Evolutionary conservation across 64 coral and sea anemone species (phyloP).

Genomic region (Cladopsammia gracilis): DNA sequence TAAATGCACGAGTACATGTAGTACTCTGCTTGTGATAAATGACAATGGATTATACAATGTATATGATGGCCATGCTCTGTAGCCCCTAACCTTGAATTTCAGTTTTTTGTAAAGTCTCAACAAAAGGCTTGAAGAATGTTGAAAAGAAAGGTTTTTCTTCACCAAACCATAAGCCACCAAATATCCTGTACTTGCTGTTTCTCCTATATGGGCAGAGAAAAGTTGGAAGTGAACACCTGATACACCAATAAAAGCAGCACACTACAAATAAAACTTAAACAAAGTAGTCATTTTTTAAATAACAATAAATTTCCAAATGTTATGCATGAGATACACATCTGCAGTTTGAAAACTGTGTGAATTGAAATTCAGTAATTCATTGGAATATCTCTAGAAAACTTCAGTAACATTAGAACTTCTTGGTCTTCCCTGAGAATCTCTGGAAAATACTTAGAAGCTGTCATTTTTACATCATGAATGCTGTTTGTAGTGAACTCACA

Average conservation of each 20-base stretch:
- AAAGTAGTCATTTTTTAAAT: too few species aligned
- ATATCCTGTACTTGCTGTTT: slow-evolving; percentile 2
- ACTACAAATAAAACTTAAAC: not conserved
- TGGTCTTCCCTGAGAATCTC: too few species aligned
- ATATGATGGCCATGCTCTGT: not conserved
- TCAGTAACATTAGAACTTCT: too few species aligned
- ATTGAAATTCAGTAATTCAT: too few species aligned
- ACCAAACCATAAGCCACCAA: slow-evolving; percentile 61
- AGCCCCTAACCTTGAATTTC: slow-evolving; percentile 13
- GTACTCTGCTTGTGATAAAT: too few species aligned
- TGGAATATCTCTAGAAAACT: too few species aligned
- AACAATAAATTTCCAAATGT: slow-evolving; percentile 6
- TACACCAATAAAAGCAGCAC: not conserved
- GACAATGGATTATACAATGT: not conserved
- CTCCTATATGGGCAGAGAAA: not conserved
- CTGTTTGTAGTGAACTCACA: too few species aligned
- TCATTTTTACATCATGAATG: too few species aligned
- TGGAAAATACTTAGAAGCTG: too few species aligned
- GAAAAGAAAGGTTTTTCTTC: slow-evolving; percentile 66
- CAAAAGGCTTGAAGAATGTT: slow-evolving; percentile 66
- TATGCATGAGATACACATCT: not conserved
- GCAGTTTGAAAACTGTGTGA: too few species aligned
- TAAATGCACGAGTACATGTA: too few species aligned
- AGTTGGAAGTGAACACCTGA: not conserved
- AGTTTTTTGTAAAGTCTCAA: slow-evolving; percentile 19